These are phyloP conservation scores for Microdon myrmicae DNA, from an alignment of 2,888 invertebrate species.

Conservation along the genomic window DNA sequence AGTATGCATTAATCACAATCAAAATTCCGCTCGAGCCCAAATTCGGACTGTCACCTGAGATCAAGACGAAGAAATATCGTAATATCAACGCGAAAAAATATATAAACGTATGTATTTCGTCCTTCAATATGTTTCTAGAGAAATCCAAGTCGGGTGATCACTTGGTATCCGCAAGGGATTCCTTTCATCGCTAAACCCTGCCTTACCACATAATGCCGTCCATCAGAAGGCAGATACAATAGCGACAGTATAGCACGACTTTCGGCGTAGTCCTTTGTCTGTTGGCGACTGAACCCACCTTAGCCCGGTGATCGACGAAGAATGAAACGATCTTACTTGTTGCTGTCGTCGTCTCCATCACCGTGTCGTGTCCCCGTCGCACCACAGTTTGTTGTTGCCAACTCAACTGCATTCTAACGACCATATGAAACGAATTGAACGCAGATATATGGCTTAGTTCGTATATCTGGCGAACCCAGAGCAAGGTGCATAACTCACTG, in stretches of 20 bases:
- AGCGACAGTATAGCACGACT: conserved; percentile 51
- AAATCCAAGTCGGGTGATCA: conserved; percentile 41
- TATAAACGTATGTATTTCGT: conserved; percentile 1
- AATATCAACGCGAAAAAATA: background rate
- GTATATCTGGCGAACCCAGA: conserved; percentile 11
- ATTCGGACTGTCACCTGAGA: conserved; percentile 7
- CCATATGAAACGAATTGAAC: conserved; percentile 14
- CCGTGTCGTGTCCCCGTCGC: background rate
- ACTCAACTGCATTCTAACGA: conserved; percentile 18
- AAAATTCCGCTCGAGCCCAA: conserved; percentile 14
- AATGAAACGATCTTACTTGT: conserved; percentile 41
- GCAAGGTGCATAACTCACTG: conserved; percentile 52
- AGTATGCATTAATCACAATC: conserved; percentile 31
- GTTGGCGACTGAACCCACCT: conserved; percentile 29
- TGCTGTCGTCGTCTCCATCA: conserved; percentile 9
- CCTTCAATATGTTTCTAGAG: conserved; percentile 35
- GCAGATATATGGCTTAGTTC: too few species aligned
- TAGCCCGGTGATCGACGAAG: conserved; percentile 41
- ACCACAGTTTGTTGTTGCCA: background rate
- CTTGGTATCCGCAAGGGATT: conserved; percentile 5
- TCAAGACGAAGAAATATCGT: background rate
- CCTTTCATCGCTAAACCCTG: conserved; percentile 32
- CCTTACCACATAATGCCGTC: conserved; percentile 40
- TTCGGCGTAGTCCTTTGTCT: conserved; percentile 47
- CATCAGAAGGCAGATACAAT: conserved; percentile 51